Percentiles rank a stretch among this genome's conserved stretches.
These are phyloP conservation scores for Caenorhabditis sulstoni DNA, from an alignment of 2,888 invertebrate genomes.

Conservation along the genomic window DNA sequence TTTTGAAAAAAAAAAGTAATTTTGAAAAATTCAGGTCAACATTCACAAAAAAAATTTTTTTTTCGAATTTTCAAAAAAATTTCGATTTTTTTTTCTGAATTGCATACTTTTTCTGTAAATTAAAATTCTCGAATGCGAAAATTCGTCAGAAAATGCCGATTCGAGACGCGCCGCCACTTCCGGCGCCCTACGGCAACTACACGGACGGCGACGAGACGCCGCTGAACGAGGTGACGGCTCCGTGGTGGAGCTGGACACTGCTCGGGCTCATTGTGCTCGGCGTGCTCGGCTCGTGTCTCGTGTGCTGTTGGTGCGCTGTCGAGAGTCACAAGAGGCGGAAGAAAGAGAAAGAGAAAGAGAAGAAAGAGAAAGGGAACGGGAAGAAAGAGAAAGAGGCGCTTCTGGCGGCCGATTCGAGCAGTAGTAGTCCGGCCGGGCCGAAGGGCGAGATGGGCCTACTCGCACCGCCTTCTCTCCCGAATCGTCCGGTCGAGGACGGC, in stretches of 20 bases:
- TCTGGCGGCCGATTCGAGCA: neutral
- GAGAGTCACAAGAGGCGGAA: neutral
- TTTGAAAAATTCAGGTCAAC: too few species aligned
- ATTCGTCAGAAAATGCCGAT: too few species aligned
- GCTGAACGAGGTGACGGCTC: neutral
- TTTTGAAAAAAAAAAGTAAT: too few species aligned
- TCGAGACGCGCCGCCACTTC: too few species aligned
- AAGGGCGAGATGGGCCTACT: constrained; percentile 1
- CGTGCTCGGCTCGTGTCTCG: neutral
- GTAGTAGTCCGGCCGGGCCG: too few species aligned
- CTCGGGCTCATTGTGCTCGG: constrained; percentile 8
- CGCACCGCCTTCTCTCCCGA: neutral
- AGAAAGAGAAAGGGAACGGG: neutral
- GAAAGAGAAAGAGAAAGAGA: neutral
- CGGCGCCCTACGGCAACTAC: too few species aligned
- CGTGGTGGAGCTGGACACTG: constrained; percentile 15
- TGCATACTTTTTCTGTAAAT: too few species aligned
- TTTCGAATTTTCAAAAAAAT: too few species aligned
- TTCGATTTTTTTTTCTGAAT: too few species aligned
- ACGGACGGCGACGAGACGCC: too few species aligned
- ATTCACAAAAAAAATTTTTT: too few species aligned
- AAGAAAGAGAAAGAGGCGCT: neutral
- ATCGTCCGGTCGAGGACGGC: neutral
- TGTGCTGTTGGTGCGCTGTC: neutral
- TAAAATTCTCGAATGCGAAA: too few species aligned